phyloP scores from a whole-genome alignment of 1,140 invertebrate species.

The Antheraea mylitta region DNA sequence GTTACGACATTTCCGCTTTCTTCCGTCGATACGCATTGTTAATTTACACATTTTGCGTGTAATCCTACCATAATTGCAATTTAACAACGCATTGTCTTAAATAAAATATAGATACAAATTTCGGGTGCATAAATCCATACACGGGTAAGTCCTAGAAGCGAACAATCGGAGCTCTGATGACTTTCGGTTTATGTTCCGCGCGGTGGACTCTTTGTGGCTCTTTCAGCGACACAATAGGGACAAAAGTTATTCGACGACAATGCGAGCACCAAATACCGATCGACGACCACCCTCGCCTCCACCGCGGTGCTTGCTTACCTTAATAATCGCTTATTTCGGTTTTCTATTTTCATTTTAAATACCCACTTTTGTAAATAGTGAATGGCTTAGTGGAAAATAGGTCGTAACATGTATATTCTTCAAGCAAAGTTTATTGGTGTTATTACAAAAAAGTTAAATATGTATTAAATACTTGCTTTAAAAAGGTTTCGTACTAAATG shows the following conservation, averaged over 20 bases:
- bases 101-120: conserved; percentile 27
- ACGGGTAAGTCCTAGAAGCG: conserved; percentile 55
- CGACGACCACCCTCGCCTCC: conserved; percentile 52
- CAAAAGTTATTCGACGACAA: conserved; percentile 80
- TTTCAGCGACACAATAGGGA: conserved; percentile 78
- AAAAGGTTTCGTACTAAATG: too few relatives aligned
- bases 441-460: too few relatives aligned
- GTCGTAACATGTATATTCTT: neutral
- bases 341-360: neutral
- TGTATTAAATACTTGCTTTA: too few relatives aligned
- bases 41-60: too few relatives aligned
- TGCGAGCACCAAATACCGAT: conserved; percentile 79
- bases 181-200: conserved; percentile 79
- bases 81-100: too few relatives aligned
- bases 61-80: too few relatives aligned
- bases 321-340: conserved; percentile 72
- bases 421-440: too few relatives aligned
- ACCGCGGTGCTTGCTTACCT: conserved; percentile 68
- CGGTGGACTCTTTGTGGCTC: conserved; percentile 76
- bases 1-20: too few relatives aligned
- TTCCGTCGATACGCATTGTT: too few relatives aligned
- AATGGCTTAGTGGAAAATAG: conserved; percentile 1
- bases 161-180: conserved; percentile 77
- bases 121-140: conserved; percentile 25
- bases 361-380: neutral